Base-by-base conservation (phyloP, 2,797 vertebrate genomes). In the Chaenodraco wilsoni region DNA sequence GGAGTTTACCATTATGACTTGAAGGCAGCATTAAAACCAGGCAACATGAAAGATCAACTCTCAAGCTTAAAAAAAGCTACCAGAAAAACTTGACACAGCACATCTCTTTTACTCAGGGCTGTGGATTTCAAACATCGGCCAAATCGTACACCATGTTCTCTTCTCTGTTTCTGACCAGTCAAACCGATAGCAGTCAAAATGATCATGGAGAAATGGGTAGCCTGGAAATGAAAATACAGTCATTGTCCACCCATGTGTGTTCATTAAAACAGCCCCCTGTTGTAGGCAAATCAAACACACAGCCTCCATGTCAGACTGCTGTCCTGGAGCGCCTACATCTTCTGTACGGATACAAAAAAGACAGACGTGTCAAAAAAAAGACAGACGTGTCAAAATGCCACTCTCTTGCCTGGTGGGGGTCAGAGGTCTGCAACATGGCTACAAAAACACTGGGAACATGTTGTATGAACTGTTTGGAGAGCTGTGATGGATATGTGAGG, bases 11-110 rank as follows among this genome's bases (percentile, higher is more conserved):
- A 68, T 67, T 59, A 86, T 86, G 82, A 81, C 82, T 86, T 55
- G 69, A 69, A 90, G 90, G 87, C 87, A 81, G 73, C 69, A 82
- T 91, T 86, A 84, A 81, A 37, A 79, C 67, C 79, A 76, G 72
- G 79, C 49, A 65, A 86, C 79, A 81, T 88, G 79, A 86, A 89
- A 88, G 62, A 69, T 78, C 78, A 44, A 33, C 74, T 69, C 48
- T 41, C 19, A 66, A 46, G 79, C 33, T 37, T 7, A 37, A 37
- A 37, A 37, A 58, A 77, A 72, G 66, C 31, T 13, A 72, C 50
- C 41, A 78, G 58, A 69, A 60, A 83, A 82, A 81, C 71, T 67
- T 75, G 77, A 66, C 76, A 62, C 52, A 72, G 74, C 65, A 74
- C 48, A 68, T 67, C 81, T 50, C 66, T 78, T 71, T 68, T 17